phyloP scores from a whole-genome alignment of 1,140 invertebrate species.

The Forficula auricularia region DNA sequence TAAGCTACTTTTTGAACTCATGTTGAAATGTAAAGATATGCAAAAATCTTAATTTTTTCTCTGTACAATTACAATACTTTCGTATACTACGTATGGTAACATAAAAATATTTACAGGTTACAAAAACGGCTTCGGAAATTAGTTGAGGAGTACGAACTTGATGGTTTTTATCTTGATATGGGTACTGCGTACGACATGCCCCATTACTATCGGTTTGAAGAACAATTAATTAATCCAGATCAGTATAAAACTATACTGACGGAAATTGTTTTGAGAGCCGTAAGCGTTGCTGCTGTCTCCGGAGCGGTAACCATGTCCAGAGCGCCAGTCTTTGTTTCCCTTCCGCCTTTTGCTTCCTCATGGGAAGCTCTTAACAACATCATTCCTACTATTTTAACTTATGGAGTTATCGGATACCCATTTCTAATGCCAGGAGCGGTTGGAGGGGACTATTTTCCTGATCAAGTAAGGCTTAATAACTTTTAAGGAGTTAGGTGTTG shows the following conservation, averaged over 20 bases:
- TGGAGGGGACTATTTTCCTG: slow-evolving; percentile 47
- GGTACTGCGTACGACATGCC: slow-evolving; percentile 78
- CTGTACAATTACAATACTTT: no score
- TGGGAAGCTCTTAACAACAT: slow-evolving; percentile 75
- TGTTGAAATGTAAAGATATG: no score
- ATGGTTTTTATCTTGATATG: slow-evolving; percentile 78
- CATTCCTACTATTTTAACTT: slow-evolving; percentile 70
- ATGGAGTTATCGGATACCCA: slow-evolving; percentile 74
- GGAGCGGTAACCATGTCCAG: slow-evolving; percentile 62
- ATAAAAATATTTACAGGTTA: slow-evolving; percentile 30
- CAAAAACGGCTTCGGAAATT: slow-evolving; percentile 50
- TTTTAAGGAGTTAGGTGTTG: no score
- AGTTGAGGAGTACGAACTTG: slow-evolving; percentile 55
- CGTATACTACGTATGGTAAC: no score
- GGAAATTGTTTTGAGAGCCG: slow-evolving; percentile 20
- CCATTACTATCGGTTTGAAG: slow-evolving; percentile 53
- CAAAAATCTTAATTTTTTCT: no score
- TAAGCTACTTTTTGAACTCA: no score
- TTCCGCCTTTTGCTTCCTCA: slow-evolving; percentile 68
- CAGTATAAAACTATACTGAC: slow-evolving; percentile 58
- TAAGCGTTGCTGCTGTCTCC: slow-evolving; percentile 63
- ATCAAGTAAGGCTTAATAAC: no score
- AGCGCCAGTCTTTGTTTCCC: slow-evolving; percentile 67
- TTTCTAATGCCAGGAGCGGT: slow-evolving; percentile 85
- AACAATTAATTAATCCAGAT: slow-evolving; percentile 56